Conservation (phyloP, 2,113 vertebrate species). For the Tinamus guttatus region DNA sequence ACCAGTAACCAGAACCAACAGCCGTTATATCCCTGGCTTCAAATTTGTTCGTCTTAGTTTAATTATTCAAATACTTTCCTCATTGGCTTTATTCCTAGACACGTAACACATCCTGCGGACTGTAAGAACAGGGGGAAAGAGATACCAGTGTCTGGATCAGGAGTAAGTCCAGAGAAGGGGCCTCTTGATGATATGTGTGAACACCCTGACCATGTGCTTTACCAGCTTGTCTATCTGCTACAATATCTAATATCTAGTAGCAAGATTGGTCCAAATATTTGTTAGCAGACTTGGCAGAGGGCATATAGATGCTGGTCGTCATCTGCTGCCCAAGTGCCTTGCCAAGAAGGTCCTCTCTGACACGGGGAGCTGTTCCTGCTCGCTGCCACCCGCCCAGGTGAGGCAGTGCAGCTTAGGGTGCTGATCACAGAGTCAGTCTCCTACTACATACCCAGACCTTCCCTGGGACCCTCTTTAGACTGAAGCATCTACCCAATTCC, state of each 20-base stretch:
- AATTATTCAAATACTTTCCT: constrained; percentile 1
- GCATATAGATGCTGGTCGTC: too few species aligned
- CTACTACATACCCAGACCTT: neutral
- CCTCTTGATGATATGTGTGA: neutral
- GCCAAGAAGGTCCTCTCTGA: too few species aligned
- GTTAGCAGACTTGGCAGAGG: neutral
- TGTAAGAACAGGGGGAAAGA: neutral
- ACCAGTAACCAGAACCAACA: constrained; percentile 45
- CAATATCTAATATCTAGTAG: neutral
- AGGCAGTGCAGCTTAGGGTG: too few species aligned
- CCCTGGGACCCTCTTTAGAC: neutral
- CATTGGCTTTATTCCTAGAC: neutral
- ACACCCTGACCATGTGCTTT: neutral
- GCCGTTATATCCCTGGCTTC: neutral
- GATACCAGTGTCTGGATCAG: neutral
- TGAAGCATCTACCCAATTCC: neutral
- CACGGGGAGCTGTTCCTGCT: too few species aligned
- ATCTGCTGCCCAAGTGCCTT: too few species aligned
- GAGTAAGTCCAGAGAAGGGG: neutral
- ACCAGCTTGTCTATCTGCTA: neutral
- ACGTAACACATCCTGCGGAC: neutral
- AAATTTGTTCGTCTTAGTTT: neutral
- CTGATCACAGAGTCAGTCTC: neutral
- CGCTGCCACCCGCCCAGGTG: too few species aligned
- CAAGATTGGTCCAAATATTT: neutral